Evolutionary conservation across 2,797 vertebrate species (phyloP), one percentile per base, ranked within the genome.

Genomic region (Pantherophis vulpinus): DNA sequence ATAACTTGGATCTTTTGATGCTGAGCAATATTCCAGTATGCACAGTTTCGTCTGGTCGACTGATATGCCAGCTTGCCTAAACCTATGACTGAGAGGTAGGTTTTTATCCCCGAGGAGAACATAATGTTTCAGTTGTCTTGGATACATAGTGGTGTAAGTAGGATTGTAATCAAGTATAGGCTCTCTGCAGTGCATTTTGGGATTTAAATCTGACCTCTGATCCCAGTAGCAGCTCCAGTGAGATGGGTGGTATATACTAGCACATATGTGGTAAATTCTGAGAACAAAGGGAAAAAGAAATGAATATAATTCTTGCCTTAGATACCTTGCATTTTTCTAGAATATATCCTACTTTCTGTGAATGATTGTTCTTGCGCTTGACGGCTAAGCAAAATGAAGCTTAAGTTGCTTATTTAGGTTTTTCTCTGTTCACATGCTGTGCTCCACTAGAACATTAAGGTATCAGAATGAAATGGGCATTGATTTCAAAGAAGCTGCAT

Each of bases 71-170:
- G 95, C 91, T 96, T 93, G 91, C 97, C 95, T 94, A 96, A 97
- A 96, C 97, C 94, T 97, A 12, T 96, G 95, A 96, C 96, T 89
- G 90, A 96, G 96, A 97, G 97, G 96, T 95, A 95, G 96, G 97
- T 97, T 97, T 97, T 94, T 98, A 89, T 91, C 87, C 98, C 98
- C 97, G 95, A 58, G 96, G 97, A 98, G 97, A 96, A 97, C 95
- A 88, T 97, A 98, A 98, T 97, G 97, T 97, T 96, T 97, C 96
- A 97, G 97, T 98, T 98, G 98, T 98, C 98, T 97, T 98, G 97
- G 97, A 97, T 98, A 98, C 96, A 66, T 98, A 97, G 98, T 98
- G 97, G 98, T 86, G 70, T 94, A 95, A 92, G 93, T 95, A 95
- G 95, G 96, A 96, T 97, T 97, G 97, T 98, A 98, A 98, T 98